These are phyloP conservation scores for Neofelis nebulosa DNA, from an alignment of 2,113 vertebrate species.

Conservation along the genomic window DNA sequence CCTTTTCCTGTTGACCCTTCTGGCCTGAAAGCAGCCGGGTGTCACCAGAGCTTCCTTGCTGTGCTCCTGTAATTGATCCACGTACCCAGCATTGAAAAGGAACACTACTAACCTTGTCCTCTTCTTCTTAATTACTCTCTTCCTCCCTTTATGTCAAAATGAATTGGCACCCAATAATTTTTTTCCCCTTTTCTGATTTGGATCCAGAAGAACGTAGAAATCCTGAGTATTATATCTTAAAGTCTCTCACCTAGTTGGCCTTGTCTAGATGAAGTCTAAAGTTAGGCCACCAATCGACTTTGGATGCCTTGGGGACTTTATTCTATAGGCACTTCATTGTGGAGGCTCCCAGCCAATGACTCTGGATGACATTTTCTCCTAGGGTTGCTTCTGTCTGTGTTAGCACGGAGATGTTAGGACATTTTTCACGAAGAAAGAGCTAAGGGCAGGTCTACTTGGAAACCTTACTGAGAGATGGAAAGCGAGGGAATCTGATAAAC, in stretches of 20 bases:
- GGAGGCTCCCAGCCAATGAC: background rate
- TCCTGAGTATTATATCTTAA: background rate
- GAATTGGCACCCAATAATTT: background rate
- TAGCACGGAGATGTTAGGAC: background rate
- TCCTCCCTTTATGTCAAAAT: background rate
- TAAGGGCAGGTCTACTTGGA: background rate
- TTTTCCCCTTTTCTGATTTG: background rate
- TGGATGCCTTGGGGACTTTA: background rate
- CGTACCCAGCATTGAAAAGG: background rate
- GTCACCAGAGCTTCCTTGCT: background rate
- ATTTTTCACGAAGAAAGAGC: background rate
- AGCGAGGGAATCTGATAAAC: background rate
- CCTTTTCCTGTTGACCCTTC: constrained; percentile 38
- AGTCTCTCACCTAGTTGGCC: background rate
- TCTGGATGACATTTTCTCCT: background rate
- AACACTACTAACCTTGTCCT: background rate
- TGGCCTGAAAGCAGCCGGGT: constrained; percentile 36
- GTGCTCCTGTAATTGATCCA: constrained; percentile 32
- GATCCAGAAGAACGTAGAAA: background rate
- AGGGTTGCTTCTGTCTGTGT: background rate
- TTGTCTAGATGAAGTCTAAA: background rate
- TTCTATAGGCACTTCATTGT: background rate
- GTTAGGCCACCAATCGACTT: background rate
- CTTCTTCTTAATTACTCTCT: background rate
- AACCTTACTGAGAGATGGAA: background rate